These are phyloP conservation scores for Neoseiulus cucumeris DNA, from an alignment of 1,140 invertebrate species.

Conservation along the genomic window DNA sequence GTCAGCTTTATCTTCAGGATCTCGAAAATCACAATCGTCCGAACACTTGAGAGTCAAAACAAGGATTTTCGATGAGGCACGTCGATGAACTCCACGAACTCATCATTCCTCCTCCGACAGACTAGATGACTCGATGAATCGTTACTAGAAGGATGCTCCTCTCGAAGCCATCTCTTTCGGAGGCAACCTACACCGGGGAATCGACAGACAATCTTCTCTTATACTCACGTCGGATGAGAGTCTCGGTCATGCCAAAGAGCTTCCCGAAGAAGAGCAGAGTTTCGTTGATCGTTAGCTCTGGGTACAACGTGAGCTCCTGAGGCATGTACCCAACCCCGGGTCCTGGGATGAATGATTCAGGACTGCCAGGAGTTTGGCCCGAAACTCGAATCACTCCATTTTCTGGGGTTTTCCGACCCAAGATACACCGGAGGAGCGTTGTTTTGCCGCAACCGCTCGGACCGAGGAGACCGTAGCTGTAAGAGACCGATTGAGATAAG, in stretches of 20 bases:
- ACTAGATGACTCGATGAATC: too few relatives aligned
- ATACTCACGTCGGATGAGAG: not conserved
- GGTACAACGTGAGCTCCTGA: constrained; percentile 28
- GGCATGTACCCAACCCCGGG: constrained; percentile 30
- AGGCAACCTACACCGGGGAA: too few relatives aligned
- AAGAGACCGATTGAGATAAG: not conserved
- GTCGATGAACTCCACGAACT: too few relatives aligned
- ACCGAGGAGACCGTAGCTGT: constrained; percentile 14
- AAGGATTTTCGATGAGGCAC: too few relatives aligned
- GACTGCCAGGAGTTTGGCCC: constrained; percentile 24
- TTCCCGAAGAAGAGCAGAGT: constrained; percentile 28
- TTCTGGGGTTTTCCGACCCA: constrained; percentile 25
- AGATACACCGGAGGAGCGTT: constrained; percentile 27
- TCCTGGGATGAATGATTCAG: constrained; percentile 27
- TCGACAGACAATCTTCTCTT: too few relatives aligned
- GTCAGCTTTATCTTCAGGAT: not conserved
- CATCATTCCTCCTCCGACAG: too few relatives aligned
- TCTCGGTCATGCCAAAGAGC: constrained; percentile 10
- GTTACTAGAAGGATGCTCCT: too few relatives aligned
- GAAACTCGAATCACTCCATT: constrained; percentile 25
- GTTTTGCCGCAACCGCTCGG: constrained; percentile 25
- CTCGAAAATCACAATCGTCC: too few relatives aligned
- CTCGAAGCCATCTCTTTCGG: too few relatives aligned
- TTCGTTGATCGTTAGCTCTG: constrained; percentile 27
- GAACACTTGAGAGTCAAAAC: too few relatives aligned